Conservation (phyloP, 2,797 vertebrate species). For the Pangasius djambal region DNA sequence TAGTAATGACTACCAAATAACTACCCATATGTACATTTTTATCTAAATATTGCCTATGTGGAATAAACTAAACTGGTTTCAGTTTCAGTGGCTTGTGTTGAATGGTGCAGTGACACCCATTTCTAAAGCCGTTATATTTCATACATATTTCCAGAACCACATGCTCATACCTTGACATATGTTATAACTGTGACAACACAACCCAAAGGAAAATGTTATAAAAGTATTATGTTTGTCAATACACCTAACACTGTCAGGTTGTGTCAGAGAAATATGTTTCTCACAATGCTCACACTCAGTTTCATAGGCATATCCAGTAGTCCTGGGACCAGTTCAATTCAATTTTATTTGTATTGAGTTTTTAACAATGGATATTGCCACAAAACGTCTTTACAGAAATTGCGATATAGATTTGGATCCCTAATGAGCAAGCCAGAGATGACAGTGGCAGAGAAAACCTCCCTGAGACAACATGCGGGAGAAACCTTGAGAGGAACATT, state of each 20-base stretch:
- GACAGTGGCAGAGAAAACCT: not conserved
- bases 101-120: not conserved
- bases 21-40: not conserved
- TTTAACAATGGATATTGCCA: not conserved
- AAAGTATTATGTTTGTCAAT: not conserved
- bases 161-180: not conserved
- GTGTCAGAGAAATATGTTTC: not conserved
- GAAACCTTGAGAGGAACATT: not conserved
- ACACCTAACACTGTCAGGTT: not conserved
- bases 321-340: too few relatives aligned
- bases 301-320: too few relatives aligned
- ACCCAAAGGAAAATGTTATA: not conserved
- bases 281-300: not conserved
- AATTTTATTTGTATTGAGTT: not conserved
- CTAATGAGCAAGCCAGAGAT: not conserved
- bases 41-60: not conserved
- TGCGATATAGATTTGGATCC: not conserved
- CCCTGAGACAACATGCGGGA: not conserved
- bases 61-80: not conserved
- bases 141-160: not conserved
- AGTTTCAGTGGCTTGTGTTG: not conserved
- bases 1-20: not conserved
- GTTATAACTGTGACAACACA: not conserved
- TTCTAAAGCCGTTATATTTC: not conserved
- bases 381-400: not conserved